A percentile compares a stretch with the other conserved stretches of the same genome.
phyloP scores from a whole-genome alignment of 1,140 invertebrate species.

The Hetaerina americana region DNA sequence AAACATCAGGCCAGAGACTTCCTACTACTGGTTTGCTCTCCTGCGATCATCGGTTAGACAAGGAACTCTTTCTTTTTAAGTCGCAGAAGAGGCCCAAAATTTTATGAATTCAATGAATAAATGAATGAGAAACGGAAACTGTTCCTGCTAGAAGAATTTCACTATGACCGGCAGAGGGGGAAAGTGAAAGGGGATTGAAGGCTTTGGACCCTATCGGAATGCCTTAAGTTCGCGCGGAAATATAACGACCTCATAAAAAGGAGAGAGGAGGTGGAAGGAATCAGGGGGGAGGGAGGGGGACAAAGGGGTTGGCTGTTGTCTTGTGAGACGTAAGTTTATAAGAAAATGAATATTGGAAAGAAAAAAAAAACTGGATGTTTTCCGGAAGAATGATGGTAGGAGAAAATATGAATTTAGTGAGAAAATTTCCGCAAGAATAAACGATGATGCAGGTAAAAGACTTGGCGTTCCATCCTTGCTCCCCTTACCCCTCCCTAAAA shows the following conservation, averaged over 20 bases:
- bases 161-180: neutral
- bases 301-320: no score
- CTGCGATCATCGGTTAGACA: no score
- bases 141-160: no score
- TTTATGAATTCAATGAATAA: no score
- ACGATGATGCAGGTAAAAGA: neutral
- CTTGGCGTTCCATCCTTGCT: neutral
- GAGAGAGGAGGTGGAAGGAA: neutral
- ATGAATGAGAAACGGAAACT: no score
- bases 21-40: no score
- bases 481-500: neutral
- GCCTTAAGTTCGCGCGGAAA: neutral
- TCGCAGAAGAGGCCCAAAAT: no score
- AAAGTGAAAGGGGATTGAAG: neutral
- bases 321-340: neutral
- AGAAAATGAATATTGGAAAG: neutral
- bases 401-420: neutral
- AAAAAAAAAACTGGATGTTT: neutral
- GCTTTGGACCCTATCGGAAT: neutral
- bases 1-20: no score
- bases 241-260: neutral
- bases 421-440: neutral
- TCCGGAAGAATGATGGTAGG: neutral
- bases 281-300: no score
- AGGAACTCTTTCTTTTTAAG: no score